Base-by-base conservation (phyloP, 2,797 vertebrate genomes). In the Choloepus didactylus region DNA sequence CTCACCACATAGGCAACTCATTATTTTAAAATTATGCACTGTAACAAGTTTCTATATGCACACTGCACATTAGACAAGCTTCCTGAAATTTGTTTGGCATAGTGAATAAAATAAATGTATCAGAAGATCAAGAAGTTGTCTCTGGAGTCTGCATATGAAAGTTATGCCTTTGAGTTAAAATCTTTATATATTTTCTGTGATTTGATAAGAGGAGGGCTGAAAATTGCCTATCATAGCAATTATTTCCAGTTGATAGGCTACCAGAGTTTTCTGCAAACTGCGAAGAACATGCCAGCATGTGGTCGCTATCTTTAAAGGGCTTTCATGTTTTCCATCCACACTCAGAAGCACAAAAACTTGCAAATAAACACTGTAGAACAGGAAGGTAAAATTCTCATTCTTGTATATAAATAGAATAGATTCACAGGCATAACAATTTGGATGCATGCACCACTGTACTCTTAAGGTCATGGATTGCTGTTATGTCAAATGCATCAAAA, bases 101-200 rank as follows among this genome's bases (percentile, higher is more conserved):
- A 60, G 67, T 25, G 70, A 84, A 76, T 49, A 80, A 88, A 82
- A 69, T 21, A 54, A 56, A 70, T 41, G 14, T 77, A 87, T 60
- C 56, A 59, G 51, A 92, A 92, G 72, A 87, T 60, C 66, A 79
- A 73, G 9, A 93, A 38, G 76, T 81, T 73, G 51, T 88, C 80
- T 89, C 66, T 38, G n/a, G 27, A 93, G 49, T 46, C 25, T 89
- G 72, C 59, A 9, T 19, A 6, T 25, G 29, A 59, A 77, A 89
- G 59, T 84, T 66, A 31, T 54, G 62, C 31, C 87, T 95, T 95
- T 86, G 59, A 95, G 93, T 79, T 76, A 56, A 90, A 64, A 51
- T 73, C 16, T 69, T 59, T 59, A 25, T 44, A 14, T 77, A 31
- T 35, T 59, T 76, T 67, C 64, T 66, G 76, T 75, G 59, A 66